A percentile compares a stretch with the other conserved stretches of the same genome.
Evolutionary conservation across 2,888 invertebrate genomes (phyloP).

Genomic region (Microctonus aethiopoides): DNA sequence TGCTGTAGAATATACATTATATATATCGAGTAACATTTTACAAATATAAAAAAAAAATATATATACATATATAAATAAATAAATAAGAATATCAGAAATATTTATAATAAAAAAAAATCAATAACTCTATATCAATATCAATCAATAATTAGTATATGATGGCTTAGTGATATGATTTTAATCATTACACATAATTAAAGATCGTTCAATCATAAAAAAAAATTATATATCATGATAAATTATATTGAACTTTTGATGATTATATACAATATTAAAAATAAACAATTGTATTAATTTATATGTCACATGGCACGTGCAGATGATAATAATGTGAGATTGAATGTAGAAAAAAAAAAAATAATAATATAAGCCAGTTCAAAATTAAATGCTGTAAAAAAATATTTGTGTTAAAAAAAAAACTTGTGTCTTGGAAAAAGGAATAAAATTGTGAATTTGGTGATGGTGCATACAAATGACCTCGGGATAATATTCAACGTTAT

Average conservation of each 20-base stretch:
- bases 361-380: not conserved
- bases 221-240: too few species aligned
- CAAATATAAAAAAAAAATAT: not conserved
- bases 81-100: too few species aligned
- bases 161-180: not conserved
- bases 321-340: not conserved
- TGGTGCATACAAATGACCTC: constrained; percentile 11
- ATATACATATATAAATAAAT: too few species aligned
- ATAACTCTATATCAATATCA: too few species aligned
- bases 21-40: constrained; percentile 20
- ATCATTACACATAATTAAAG: not conserved
- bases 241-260: too few species aligned
- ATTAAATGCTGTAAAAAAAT: not conserved
- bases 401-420: not conserved
- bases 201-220: not conserved
- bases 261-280: too few species aligned
- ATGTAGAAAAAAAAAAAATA: not conserved
- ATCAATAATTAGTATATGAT: not conserved
- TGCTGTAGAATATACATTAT: constrained; percentile 22
- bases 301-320: not conserved
- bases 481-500: constrained; percentile 3
- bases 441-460: constrained; percentile 4
- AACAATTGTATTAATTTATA: not conserved
- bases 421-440: not conserved
- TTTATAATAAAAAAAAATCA: not conserved